These are phyloP conservation scores for Protobothrops flavoviridis DNA, from an alignment of 2,113 vertebrate species.

Conservation along the genomic window DNA sequence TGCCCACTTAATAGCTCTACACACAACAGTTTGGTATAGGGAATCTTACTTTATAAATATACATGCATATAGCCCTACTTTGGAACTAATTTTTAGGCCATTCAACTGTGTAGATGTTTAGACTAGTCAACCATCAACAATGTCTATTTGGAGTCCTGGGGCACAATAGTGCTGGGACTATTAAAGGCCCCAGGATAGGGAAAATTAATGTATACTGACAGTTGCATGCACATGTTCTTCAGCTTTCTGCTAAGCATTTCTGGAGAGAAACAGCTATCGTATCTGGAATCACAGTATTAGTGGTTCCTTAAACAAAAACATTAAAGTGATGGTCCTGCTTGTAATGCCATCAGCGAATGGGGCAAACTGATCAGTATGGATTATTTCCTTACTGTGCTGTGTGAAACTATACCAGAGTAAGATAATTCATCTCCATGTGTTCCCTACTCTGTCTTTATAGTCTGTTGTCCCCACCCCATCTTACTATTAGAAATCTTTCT, in stretches of 20 bases:
- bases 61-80: no score
- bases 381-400: not conserved
- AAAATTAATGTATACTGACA: not conserved
- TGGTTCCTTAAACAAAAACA: not conserved
- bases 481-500: not conserved
- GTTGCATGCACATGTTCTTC: not conserved
- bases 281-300: not conserved
- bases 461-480: not conserved
- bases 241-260: not conserved
- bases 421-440: not conserved
- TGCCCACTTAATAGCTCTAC: not conserved
- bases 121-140: not conserved
- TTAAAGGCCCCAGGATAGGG: not conserved
- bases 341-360: no score
- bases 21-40: not conserved
- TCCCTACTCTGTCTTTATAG: not conserved
- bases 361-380: not conserved
- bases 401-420: not conserved
- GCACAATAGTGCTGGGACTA: not conserved
- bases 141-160: not conserved
- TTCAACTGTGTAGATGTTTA: not conserved
- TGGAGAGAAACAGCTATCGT: no score
- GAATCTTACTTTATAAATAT: not conserved
- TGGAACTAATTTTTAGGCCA: not conserved
- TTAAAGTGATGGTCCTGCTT: not conserved